These are phyloP conservation scores for Dorcus parallelipipedus DNA, from an alignment of 2,888 invertebrate species.

Conservation along the genomic window DNA sequence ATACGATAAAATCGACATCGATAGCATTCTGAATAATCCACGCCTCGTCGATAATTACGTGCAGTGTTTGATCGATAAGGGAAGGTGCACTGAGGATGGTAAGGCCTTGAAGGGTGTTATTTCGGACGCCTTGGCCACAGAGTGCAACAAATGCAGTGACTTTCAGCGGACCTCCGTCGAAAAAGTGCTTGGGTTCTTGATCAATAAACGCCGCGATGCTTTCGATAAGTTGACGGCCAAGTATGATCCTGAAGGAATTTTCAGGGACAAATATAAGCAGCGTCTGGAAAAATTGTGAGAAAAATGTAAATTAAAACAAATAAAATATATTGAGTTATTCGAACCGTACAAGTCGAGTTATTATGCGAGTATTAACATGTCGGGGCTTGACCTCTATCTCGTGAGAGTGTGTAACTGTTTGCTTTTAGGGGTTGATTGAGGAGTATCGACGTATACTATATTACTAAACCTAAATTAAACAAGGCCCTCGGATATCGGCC, in stretches of 20 bases:
- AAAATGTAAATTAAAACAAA: too few relatives aligned
- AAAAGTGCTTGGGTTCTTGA: constrained; percentile 60
- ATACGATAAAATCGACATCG: constrained; percentile 57
- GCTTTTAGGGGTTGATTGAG: too few relatives aligned
- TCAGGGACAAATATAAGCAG: constrained; percentile 38
- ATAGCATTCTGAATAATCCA: constrained; percentile 53
- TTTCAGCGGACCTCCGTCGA: constrained; percentile 58
- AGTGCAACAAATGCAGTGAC: constrained; percentile 59
- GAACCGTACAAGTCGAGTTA: too few relatives aligned
- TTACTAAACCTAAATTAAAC: too few relatives aligned
- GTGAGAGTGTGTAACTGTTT: too few relatives aligned
- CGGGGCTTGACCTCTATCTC: too few relatives aligned
- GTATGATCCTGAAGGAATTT: constrained; percentile 56
- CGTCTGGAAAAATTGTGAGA: constrained; percentile 49
- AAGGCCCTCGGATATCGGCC: too few relatives aligned
- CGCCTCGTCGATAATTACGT: constrained; percentile 56
- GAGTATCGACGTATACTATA: too few relatives aligned
- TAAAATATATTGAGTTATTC: too few relatives aligned
- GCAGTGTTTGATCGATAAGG: constrained; percentile 55
- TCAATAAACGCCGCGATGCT: constrained; percentile 58
- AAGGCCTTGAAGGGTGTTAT: constrained; percentile 58
- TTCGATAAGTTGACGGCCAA: constrained; percentile 65
- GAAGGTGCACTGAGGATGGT: constrained; percentile 56
- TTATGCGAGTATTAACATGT: too few relatives aligned
- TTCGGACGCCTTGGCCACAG: constrained; percentile 61